Evolutionary conservation across 2,797 vertebrate species (phyloP).

Genomic region (Bradypus variegatus): DNA sequence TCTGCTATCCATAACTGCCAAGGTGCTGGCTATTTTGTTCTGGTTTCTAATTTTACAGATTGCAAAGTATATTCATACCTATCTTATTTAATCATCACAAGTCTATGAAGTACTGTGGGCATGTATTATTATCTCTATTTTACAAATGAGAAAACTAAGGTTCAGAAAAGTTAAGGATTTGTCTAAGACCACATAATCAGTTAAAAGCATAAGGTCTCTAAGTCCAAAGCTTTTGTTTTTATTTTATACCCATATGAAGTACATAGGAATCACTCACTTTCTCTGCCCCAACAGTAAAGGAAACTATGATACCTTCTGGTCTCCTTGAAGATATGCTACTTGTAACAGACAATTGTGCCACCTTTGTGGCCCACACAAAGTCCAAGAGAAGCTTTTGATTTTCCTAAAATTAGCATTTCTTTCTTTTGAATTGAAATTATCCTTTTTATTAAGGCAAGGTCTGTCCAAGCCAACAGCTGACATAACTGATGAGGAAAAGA

Average conservation of each 20-base stretch:
- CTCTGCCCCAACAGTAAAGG: background rate
- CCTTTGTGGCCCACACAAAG: background rate
- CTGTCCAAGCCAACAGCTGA: background rate
- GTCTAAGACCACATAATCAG: background rate
- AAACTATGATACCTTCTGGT: background rate
- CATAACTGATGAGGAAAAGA: background rate
- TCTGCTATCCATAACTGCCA: background rate
- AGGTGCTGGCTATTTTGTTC: background rate
- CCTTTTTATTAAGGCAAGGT: background rate
- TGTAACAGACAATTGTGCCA: background rate
- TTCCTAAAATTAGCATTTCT: background rate
- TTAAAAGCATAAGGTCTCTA: background rate
- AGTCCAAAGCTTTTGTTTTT: constrained; percentile 17
- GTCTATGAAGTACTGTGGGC: background rate
- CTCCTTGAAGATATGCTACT: background rate
- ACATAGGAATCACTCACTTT: background rate
- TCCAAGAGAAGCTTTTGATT: background rate
- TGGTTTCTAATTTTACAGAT: background rate
- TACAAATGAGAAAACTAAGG: constrained; percentile 1
- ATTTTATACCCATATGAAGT: background rate
- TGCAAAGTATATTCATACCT: background rate
- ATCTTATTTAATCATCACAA: background rate
- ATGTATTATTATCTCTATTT: background rate
- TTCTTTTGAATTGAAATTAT: background rate
- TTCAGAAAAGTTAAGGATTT: constrained; percentile 26